A percentile compares a stretch with the other conserved stretches of the same genome.
These are phyloP conservation scores for Leptocoma aspasia DNA, from an alignment of 2,113 vertebrate species.

Conservation along the genomic window DNA sequence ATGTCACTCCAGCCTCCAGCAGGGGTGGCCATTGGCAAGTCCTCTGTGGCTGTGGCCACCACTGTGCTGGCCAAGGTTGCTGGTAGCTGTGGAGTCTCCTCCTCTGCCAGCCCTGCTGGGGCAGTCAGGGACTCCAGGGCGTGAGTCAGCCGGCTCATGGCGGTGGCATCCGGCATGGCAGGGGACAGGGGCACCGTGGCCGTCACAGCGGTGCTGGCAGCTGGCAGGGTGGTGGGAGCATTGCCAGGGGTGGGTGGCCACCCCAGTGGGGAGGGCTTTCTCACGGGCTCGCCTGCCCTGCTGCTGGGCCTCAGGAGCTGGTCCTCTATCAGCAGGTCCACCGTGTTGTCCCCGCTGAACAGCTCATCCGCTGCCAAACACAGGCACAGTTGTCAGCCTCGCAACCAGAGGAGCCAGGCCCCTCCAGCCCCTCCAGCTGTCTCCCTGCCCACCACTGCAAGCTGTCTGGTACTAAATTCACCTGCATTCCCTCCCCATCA, in stretches of 20 bases:
- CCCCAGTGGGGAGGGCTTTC: conserved; percentile 25
- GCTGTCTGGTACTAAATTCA: neutral
- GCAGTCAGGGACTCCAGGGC: neutral
- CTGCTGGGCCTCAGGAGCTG: conserved; percentile 84
- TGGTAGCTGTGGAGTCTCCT: neutral
- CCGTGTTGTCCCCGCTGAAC: conserved; percentile 84
- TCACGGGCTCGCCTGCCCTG: neutral
- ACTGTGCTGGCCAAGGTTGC: neutral
- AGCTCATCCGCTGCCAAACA: conserved; percentile 81
- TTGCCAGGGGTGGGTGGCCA: neutral
- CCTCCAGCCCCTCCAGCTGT: neutral
- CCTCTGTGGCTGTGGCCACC: neutral
- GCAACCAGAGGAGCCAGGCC: neutral
- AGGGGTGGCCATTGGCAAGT: neutral
- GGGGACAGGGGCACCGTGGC: neutral
- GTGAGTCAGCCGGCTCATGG: neutral
- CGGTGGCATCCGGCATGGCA: neutral
- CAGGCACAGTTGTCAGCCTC: neutral
- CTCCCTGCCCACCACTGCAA: neutral
- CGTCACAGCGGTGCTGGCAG: accelerated
- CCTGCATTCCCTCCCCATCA: accelerated
- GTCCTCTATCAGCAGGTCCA: conserved; percentile 86
- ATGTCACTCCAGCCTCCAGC: neutral
- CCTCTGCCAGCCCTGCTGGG: accelerated
- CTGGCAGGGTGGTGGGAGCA: neutral